phyloP scores from a whole-genome alignment of 2,888 invertebrate species.

The Macaria liturata region DNA sequence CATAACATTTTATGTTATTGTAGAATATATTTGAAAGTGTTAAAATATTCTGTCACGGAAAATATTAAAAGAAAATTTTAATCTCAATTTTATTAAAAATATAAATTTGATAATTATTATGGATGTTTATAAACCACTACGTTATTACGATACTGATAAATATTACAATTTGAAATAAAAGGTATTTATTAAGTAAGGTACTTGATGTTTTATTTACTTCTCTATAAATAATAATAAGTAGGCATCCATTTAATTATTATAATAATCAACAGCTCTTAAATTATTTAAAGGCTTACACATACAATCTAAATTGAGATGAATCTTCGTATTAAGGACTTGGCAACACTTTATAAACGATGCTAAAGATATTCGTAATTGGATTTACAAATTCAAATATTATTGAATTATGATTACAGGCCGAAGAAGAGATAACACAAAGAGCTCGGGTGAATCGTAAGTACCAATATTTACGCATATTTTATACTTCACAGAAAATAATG shows the following conservation, averaged over 20 bases:
- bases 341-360: too few relatives aligned
- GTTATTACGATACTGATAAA: constrained; percentile 44
- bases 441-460: constrained; percentile 79
- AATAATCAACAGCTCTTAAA: too few relatives aligned
- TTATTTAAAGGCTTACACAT: too few relatives aligned
- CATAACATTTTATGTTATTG: background rate
- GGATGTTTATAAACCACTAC: constrained; percentile 39
- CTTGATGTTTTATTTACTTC: constrained; percentile 48
- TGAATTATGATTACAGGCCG: constrained; percentile 44
- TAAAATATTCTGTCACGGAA: constrained; percentile 8
- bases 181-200: constrained; percentile 75
- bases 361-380: too few relatives aligned
- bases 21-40: constrained; percentile 8
- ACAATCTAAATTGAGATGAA: too few relatives aligned
- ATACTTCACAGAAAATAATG: too few relatives aligned
- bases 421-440: constrained; percentile 64
- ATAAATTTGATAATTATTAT: constrained; percentile 30
- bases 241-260: too few relatives aligned
- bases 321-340: too few relatives aligned
- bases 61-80: constrained; percentile 36
- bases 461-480: too few relatives aligned
- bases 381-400: too few relatives aligned
- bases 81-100: constrained; percentile 18
- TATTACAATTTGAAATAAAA: constrained; percentile 66
- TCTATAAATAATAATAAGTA: too few relatives aligned